Evolutionary conservation across 1,140 invertebrate species (phyloP), one percentile per base, ranked within the genome.

Genomic region (Cylas formicarius): DNA sequence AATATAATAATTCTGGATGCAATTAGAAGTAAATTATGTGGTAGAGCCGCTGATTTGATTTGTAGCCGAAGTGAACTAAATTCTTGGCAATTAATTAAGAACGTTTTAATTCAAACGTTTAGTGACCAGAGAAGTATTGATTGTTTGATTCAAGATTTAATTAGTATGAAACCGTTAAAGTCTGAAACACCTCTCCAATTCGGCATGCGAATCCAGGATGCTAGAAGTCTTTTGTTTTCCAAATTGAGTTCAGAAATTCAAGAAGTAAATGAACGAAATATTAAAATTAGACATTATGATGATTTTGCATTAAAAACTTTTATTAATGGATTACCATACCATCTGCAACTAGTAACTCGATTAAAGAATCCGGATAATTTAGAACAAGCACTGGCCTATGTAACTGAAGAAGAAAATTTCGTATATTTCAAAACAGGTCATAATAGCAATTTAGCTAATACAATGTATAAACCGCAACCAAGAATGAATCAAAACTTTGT

Each of bases 61-160:
- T 33, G 24, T 24, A 37, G 35, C 6, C 21, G 51, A 50, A 23
- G 24, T 16, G 55, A 54, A 44, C 44, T 56, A 47, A 49, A 47
- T 32, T 34, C 16, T 14, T 56, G 55, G 49, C 11, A 14, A 9
- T 5, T 16, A 10, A 49, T 54, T 14, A 54, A 54, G 44, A 16
- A 41, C n/a, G 35, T 22, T 1, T 18, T 56, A 22, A 36, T 28
- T 24, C 17, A 46, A n/a, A 53, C 24, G 34, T 51, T 53, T 31
- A 18, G 44, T 11, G 44, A 53, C 40, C 54, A 56, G 43, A 31
- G 51, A 33, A 48, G 44, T 16, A 18, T 51, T 24, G 48, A 53
- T 42, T 56, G 54, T 38, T 26, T 56, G 26, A 35, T 48, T 22
- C 44, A 54, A 44, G 52, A 56, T 35, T 24, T 54, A 14, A 40